Evolutionary conservation across 2,797 vertebrate genomes (phyloP).

Genomic region (Myotis planiceps): DNA sequence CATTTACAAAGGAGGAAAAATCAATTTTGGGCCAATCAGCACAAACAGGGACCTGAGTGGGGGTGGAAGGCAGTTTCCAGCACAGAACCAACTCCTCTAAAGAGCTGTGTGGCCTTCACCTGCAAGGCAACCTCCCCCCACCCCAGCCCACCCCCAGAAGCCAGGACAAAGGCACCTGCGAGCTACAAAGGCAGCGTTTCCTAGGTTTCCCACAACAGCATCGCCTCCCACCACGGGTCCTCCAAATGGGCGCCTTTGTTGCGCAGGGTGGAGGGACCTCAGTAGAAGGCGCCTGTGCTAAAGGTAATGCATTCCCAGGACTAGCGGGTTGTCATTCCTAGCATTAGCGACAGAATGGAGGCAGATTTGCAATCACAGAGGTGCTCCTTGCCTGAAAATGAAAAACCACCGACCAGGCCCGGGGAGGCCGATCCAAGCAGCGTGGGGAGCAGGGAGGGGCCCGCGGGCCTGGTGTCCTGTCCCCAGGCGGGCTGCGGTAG

Average conservation of each 20-base stretch:
- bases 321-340: not conserved
- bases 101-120: not conserved
- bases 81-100: not conserved
- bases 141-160: not conserved
- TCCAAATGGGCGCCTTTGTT: not conserved
- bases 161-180: constrained; percentile 15
- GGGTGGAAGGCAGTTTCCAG: not conserved
- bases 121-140: not conserved
- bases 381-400: constrained; percentile 63
- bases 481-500: accelerated
- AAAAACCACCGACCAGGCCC: not conserved
- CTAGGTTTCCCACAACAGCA: not conserved
- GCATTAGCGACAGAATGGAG: constrained; percentile 13
- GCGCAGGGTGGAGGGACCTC: not conserved
- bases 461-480: accelerated
- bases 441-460: accelerated
- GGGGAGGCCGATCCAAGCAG: accelerated
- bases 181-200: not conserved
- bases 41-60: not conserved
- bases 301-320: not conserved
- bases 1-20: constrained; percentile 40
- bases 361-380: constrained; percentile 48
- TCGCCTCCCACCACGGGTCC: not conserved
- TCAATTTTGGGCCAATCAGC: not conserved
- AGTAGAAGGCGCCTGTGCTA: not conserved